Base-by-base conservation (phyloP, 2,888 invertebrate genomes). In the Sialis lutaria region DNA sequence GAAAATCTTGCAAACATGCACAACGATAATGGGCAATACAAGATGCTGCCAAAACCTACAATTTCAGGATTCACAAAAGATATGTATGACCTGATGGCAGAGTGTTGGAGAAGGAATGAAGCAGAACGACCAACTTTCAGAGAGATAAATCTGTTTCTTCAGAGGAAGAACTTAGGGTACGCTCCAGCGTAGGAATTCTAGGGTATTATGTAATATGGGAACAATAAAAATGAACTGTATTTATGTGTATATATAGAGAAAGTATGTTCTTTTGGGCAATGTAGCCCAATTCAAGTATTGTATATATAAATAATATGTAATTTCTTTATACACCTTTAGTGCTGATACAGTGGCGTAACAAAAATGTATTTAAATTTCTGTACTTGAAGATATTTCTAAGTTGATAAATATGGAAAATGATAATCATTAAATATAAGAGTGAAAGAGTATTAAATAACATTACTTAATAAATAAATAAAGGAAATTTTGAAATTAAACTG, bases 81-180 rank as follows among this genome's bases (percentile, higher is more conserved):
- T 65, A 74, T 90, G 52, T 84, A 83, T 69, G 85, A 87, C 58
- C 69, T 89, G 54, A 85, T 89, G 83, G 66, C 76, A 52, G 86
- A 85, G 59, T 91, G 90, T 63, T 90, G 89, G 89, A 76, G 81
- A 50, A 70, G 82, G 37, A 79, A 81, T 56, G 84, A 83, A 49
- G 64, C 67, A 44, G 79, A 80, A 53, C 68, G 90, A 34, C 90
- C 90, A 5, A 71, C 77, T 52, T 90, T 90, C 70, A 71, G 77
- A 33, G 87, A 89, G 58, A 80, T 88, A 53, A 84, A 86, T 63
- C 72, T 82, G 58, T 86, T 89, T 67, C 72, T 90, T 51, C 84
- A 82, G 61, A 66, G 83, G 50, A 79, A 79, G 61, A 78, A 78
- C 60, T 67, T 78, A 51, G 75, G 75, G 40, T 77, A 75, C 55